Conservation (phyloP, 1,140 invertebrate genomes). For the Oncopodura yosiiana region DNA sequence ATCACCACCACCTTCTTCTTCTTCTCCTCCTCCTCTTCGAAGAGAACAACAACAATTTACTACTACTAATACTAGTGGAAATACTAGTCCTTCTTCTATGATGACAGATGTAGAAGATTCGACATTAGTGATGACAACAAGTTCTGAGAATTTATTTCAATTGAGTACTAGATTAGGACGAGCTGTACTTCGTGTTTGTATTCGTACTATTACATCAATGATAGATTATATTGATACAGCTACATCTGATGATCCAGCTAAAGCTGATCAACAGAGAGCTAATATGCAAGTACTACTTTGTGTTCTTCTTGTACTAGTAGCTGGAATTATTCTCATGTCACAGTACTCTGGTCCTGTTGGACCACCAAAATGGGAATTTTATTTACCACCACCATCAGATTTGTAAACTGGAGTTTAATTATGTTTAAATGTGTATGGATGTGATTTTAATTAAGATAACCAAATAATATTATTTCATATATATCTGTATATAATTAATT, state of each 20-base stretch:
- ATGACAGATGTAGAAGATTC: too few species aligned
- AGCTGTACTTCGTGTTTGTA: conserved; percentile 16
- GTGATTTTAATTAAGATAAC: too few species aligned
- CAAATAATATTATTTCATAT: too few species aligned
- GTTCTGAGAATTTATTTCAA: conserved; percentile 19
- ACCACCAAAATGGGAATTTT: conserved; percentile 33
- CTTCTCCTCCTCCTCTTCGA: not conserved
- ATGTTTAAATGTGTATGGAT: too few species aligned
- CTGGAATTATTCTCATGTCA: conserved; percentile 24
- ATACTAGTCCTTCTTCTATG: too few species aligned
- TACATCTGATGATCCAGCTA: conserved; percentile 23
- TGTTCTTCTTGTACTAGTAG: conserved; percentile 29
- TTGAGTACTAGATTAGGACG: conserved; percentile 21
- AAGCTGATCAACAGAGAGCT: conserved; percentile 19
- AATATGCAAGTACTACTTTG: conserved; percentile 33
- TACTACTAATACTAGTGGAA: too few species aligned
- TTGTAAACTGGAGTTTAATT: too few species aligned
- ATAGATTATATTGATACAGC: conserved; percentile 30
- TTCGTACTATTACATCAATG: conserved; percentile 21
- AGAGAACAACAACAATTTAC: too few species aligned
- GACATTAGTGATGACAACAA: too few species aligned
- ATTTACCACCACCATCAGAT: conserved; percentile 30
- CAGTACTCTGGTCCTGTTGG: conserved; percentile 4
- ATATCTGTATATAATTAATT: too few species aligned
- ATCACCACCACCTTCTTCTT: not conserved